These are phyloP conservation scores for Apotomis capreana DNA, from an alignment of 2,888 invertebrate genomes.

Conservation along the genomic window DNA sequence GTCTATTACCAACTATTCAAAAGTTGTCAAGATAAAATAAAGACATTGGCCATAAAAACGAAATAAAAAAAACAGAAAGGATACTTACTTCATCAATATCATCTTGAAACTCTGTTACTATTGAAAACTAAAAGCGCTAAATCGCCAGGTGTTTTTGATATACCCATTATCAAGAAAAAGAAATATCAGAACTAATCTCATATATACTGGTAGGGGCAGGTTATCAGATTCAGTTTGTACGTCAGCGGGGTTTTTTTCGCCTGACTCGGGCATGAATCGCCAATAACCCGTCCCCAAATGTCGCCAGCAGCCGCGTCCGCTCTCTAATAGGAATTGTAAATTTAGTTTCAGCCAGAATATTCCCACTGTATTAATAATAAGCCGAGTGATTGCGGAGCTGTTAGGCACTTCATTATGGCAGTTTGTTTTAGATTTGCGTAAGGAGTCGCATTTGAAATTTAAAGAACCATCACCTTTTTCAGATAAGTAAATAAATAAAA, in stretches of 20 bases:
- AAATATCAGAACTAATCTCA: constrained; percentile 19
- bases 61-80: no score
- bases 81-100: no score
- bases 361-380: constrained; percentile 33
- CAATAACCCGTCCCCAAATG: constrained; percentile 57
- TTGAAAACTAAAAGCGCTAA: neutral
- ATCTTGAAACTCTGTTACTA: neutral
- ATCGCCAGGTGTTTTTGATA: constrained; percentile 5
- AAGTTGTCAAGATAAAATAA: no score
- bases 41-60: no score
- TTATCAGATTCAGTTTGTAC: constrained; percentile 58
- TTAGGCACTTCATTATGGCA: constrained; percentile 15
- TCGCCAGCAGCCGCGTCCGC: constrained; percentile 50
- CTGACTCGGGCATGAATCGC: constrained; percentile 49
- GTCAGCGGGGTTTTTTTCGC: constrained; percentile 44
- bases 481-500: no score
- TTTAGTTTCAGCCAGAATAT: constrained; percentile 40
- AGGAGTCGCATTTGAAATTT: no score
- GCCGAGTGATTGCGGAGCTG: constrained; percentile 25
- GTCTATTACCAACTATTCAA: no score
- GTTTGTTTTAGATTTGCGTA: constrained; percentile 1
- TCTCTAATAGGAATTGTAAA: constrained; percentile 48
- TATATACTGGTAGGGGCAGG: constrained; percentile 41
- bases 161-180: constrained; percentile 17
- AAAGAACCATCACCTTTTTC: no score